Conservation (phyloP, 2,113 vertebrate species). For the Malurus cyaneus region DNA sequence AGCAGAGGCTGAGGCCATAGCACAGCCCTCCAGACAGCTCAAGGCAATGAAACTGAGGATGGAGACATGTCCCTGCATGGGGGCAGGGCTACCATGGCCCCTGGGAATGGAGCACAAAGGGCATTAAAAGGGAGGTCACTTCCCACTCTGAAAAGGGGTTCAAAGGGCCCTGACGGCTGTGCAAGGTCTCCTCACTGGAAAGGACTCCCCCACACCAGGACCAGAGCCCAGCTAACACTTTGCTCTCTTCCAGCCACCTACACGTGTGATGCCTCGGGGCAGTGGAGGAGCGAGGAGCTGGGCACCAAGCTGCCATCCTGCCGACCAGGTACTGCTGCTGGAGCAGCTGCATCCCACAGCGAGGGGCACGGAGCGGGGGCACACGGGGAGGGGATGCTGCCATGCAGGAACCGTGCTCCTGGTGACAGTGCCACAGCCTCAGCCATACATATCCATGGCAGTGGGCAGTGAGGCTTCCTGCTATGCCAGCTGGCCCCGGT, state of each 20-base stretch:
- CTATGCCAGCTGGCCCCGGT: neutral
- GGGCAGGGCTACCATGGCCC: neutral
- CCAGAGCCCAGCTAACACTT: neutral
- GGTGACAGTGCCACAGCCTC: neutral
- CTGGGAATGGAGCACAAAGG: neutral
- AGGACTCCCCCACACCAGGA: neutral
- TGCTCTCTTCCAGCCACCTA: conserved; percentile 76
- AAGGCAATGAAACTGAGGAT: neutral
- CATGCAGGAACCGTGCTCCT: neutral
- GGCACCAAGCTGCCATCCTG: conserved; percentile 76
- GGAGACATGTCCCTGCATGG: neutral
- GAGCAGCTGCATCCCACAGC: rapidly evolving
- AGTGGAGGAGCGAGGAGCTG: conserved; percentile 79
- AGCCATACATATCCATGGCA: rapidly evolving
- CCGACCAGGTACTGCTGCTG: conserved; percentile 74
- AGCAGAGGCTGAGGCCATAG: neutral
- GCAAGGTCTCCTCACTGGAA: neutral
- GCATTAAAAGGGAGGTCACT: neutral
- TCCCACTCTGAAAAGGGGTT: neutral
- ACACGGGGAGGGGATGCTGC: neutral
- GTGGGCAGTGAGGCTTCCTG: neutral
- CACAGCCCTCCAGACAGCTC: neutral
- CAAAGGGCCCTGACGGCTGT: neutral
- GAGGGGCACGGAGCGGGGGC: neutral
- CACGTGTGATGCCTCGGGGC: conserved; percentile 74